Evolutionary conservation across 2,113 vertebrate genomes (phyloP), one percentile per base, ranked within the genome.

Genomic region (Peucedramus taeniatus): DNA sequence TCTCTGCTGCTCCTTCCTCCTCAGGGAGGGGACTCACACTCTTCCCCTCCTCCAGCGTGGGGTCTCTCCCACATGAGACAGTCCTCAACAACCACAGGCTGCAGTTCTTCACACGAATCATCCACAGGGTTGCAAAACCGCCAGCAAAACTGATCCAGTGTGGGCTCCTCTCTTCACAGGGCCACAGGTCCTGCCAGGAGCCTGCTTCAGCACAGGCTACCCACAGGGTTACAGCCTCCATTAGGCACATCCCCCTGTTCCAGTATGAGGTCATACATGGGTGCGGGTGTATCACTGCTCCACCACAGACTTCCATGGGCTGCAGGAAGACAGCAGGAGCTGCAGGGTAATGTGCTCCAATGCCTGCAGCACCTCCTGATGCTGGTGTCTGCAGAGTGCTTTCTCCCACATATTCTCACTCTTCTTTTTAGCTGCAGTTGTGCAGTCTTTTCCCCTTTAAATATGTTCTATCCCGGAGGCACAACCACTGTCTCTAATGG

Each of bases 41-140:
- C 22, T 42, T 65, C 26, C 7, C 9, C 30, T 49, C 5, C 19
- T 33, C 51, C 44, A 53, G 8, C 0, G 0, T 44, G 49, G 9
- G 1, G 3, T 57, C 6, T 13, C 10, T 82, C 13, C 13, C 11
- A 30, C 1, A 3, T 11, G 15, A 65, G 15, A 26, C 7, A 37
- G 22, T 35, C 13, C 18, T 88, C 8, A 24, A 28, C 1, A 71
- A 37, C 15, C 44, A 42, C 4, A 12, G 24, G 26, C 7, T 65
- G 6, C 33, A 49, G 6, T 13, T 31, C 28, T 57, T 37, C 22
- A 28, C 0, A 0, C 1, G 0, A 10, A 8, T 56, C 14, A 17
- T 37, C 42, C 15, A 23, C 0, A 6, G 33, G 33, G 10, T 12
- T 0, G 0, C 30, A 87, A 27, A 19, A 51, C 8, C 24, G 15